Evolutionary conservation across 2,113 vertebrate species (phyloP).

Genomic region (Anguilla rostrata): DNA sequence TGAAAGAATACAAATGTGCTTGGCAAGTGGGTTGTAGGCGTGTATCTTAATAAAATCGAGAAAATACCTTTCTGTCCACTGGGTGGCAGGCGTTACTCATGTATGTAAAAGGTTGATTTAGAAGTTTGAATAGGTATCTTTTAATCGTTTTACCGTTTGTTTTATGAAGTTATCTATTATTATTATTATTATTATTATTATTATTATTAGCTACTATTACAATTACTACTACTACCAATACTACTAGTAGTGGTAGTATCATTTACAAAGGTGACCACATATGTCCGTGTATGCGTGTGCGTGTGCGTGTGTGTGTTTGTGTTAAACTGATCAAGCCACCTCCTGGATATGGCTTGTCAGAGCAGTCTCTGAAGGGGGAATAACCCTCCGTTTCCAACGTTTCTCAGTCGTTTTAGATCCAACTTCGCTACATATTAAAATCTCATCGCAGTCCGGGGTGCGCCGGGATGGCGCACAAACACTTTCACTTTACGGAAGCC

Average conservation of each 20-base stretch:
- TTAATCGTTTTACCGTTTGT: neutral
- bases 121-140: neutral
- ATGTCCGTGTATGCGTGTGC: no score
- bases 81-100: slow-evolving; percentile 44
- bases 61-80: slow-evolving; percentile 31
- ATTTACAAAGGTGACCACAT: no score
- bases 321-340: neutral
- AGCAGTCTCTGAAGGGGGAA: neutral
- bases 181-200: neutral
- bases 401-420: neutral
- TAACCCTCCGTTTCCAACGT: neutral
- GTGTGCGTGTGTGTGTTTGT: neutral
- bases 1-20: neutral
- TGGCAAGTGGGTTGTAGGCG: no score
- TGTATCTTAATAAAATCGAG: no score
- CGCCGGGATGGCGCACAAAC: slow-evolving; percentile 42
- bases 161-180: neutral
- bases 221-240: no score
- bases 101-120: neutral
- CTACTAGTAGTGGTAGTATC: no score
- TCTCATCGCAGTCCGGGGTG: slow-evolving; percentile 16
- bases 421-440: neutral
- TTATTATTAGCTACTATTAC: no score
- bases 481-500: slow-evolving; percentile 40
- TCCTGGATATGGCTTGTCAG: neutral